Evolutionary conservation across 2,113 vertebrate genomes (phyloP), one percentile per base, ranked within the genome.

Genomic region (Charadrius vociferus): DNA sequence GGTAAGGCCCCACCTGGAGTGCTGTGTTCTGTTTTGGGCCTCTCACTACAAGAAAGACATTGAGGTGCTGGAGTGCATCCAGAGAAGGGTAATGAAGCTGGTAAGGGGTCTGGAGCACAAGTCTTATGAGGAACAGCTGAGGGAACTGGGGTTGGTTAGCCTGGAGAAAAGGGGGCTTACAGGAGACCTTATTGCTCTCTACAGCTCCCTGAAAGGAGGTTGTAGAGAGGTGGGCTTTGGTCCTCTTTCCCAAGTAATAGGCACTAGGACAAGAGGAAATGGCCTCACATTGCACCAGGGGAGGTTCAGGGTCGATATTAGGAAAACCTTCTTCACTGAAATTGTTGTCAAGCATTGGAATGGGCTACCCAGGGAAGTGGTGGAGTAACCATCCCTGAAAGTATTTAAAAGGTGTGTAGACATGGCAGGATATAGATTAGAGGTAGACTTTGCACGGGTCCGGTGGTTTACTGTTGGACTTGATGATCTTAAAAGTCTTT

Each of bases 251-350:
- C 23, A 50, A 5, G 12, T 2, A 26, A 24, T 22, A 61, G 10
- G 23, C 5, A 1, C 41, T 20, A 59, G 9, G 14, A 49, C 0
- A 1, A 66, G 18, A 71, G 4, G 2, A 19, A 34, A 80, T 0
- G 0, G 4, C 8, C 20, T 43, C 32, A 52, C 1, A 2, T 7
- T 58, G 9, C 0, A 1, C 1, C 24, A 37, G 8, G 8, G 12
- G 2, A 55, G 3, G 3, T 8, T 66, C 27, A 70, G 27, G 2
- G 2, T 49, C 20, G 14, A 4, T 3, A 12, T 26, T 3, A 9
- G n/a, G 37, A 61, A 26, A 27, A n/a, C 37, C 7, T 11, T 65
- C 4, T 49, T 49, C 7, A 6, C 6, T 1, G 4, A 14, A 14
- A 34, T 1, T 2, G 4, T 39, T 22, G 2, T 50, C 6, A 70